These are phyloP conservation scores for Montipora sp. DNA, from an alignment of 64 coral and sea anemone genomes.

Conservation along the genomic window DNA sequence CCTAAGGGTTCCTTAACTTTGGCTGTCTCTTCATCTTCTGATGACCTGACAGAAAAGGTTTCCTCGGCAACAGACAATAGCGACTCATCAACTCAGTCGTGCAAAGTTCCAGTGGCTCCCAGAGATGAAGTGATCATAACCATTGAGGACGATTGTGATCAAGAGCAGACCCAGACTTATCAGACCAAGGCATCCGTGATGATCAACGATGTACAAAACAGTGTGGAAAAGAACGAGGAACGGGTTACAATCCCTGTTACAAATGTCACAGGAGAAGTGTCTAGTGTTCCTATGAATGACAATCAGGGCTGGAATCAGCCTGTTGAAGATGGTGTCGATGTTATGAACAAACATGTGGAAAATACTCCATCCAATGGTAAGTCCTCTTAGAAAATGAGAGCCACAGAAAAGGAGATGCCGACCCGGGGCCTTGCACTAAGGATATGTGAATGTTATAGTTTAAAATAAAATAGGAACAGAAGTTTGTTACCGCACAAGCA, in stretches of 20 bases:
- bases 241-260: neutral
- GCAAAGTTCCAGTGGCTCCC: conserved; percentile 23
- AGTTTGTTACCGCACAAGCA: too few species aligned
- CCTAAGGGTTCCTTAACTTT: neutral
- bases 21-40: neutral
- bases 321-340: neutral
- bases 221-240: neutral
- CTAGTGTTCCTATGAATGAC: neutral
- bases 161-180: neutral
- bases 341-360: too few species aligned
- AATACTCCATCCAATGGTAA: too few species aligned
- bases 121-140: neutral
- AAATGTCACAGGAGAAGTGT: neutral
- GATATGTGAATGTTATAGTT: too few species aligned
- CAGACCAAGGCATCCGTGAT: neutral
- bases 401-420: too few species aligned
- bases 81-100: conserved; percentile 1
- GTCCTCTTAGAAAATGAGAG: too few species aligned
- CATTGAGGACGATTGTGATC: neutral
- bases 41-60: neutral
- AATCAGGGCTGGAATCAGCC: neutral
- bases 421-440: too few species aligned
- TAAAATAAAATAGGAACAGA: too few species aligned
- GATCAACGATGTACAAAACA: neutral
- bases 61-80: neutral